Base-by-base conservation (phyloP, 2,113 vertebrate genomes). In the Dunckerocampus dactyliophorus region DNA sequence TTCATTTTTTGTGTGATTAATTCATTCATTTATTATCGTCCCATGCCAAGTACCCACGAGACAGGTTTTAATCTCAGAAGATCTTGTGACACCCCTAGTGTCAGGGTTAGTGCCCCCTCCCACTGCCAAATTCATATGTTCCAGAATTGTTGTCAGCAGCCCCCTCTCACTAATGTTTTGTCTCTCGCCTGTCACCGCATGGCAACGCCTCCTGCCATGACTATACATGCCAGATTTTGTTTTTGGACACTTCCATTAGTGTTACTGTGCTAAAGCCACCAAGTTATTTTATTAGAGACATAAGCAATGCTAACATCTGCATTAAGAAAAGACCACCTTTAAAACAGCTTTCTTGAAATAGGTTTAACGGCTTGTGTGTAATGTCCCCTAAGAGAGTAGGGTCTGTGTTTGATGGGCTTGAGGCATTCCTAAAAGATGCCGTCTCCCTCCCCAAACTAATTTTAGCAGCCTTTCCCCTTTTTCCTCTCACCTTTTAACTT, bases 101-200 rank as follows among this genome's bases (percentile, higher is more conserved):
- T 39, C 10, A 39, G 37, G 37, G 1, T 39, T 39, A 9, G 8
- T 39, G 8, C 37, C 37, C 37, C 37, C 9, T 39, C 37, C 73
- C 63, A 76, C 77, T 86, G 82, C 82, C 81, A 86, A 82, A 76
- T 83, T 86, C 72, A 75, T 82, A 83, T 75, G 79, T 76, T 76
- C 80, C 74, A 74, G 82, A 85, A 79, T 81, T 63, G 83, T 81
- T 49, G 86, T 85, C 86, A 79, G 80, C 80, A 71, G 71, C 63
- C 6, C 62, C 62, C 72, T 74, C 74, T 74, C 76, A 80, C 53
- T 67, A 80, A 68, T 61, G 45, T 71, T 83, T 73, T 74, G 72
- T 69, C 79, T 79, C 62, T 62, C 56, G 69, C 73, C 72, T 73
- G 75, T 74, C 82, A 51, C 58, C 71, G 24, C 74, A 34, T 59